A percentile compares a stretch with the other conserved stretches of the same genome.
Conservation (phyloP, 2,797 vertebrate species). For the Catostomus latipinnis region DNA sequence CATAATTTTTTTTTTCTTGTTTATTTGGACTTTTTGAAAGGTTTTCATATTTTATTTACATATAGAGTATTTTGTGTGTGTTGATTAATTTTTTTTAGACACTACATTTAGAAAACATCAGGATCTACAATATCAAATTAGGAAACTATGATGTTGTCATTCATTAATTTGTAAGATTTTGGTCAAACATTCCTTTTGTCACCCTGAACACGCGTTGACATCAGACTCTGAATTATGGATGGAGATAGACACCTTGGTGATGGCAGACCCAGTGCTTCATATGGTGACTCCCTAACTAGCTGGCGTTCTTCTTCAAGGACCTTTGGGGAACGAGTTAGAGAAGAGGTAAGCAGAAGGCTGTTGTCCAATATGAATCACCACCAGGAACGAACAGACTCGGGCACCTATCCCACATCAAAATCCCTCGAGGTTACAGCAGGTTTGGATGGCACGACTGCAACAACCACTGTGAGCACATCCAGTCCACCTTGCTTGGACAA, state of each 20-base stretch:
- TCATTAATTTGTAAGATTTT: neutral
- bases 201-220: neutral
- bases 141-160: neutral
- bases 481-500: conserved; percentile 20
- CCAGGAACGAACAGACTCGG: conserved; percentile 67
- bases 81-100: neutral
- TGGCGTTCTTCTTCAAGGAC: conserved; percentile 70
- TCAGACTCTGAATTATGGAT: conserved; percentile 43
- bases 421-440: conserved; percentile 61
- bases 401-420: conserved; percentile 70
- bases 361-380: conserved; percentile 72
- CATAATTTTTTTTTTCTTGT: too few relatives aligned
- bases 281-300: conserved; percentile 64
- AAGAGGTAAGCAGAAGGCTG: conserved; percentile 70
- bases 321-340: conserved; percentile 63
- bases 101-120: neutral
- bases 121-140: neutral
- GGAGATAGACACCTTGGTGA: conserved; percentile 22
- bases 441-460: conserved; percentile 45
- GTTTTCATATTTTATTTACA: too few relatives aligned
- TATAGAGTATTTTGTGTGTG: too few relatives aligned
- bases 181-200: neutral
- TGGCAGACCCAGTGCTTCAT: conserved; percentile 18
- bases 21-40: too few relatives aligned
- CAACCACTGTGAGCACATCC: conserved; percentile 24